Evolutionary conservation across 2,113 vertebrate genomes (phyloP).

Genomic region (Rhegmatorhina hoffmannsi): DNA sequence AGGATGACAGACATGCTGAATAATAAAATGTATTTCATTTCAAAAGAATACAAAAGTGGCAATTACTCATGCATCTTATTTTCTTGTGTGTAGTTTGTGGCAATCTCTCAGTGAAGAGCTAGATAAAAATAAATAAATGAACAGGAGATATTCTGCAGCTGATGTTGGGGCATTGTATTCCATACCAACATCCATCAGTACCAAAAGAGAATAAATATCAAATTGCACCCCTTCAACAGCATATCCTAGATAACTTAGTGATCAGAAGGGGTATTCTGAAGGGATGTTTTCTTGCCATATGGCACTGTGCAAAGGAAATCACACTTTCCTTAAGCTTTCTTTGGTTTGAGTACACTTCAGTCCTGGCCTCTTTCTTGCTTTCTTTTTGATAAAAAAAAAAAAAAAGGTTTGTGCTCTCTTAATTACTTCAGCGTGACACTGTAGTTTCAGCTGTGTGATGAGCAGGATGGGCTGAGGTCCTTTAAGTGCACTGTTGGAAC

Average conservation of each 20-base stretch:
- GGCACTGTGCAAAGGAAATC: neutral
- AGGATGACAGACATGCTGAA: slow-evolving; percentile 14
- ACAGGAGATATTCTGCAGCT: neutral
- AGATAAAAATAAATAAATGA: neutral
- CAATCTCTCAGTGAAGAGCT: neutral
- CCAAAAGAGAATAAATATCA: neutral
- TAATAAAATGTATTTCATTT: slow-evolving; percentile 19
- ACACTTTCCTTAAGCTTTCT: neutral
- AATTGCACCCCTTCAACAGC: neutral
- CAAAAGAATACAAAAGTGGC: slow-evolving; percentile 1
- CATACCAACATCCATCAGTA: neutral
- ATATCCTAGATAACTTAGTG: neutral
- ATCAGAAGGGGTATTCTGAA: neutral
- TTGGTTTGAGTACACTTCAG: neutral
- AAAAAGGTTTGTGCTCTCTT: neutral
- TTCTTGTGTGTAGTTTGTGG: neutral
- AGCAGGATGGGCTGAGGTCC: neutral
- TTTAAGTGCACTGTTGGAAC: rapidly evolving
- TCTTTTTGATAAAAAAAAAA: neutral
- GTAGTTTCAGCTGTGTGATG: rapidly evolving
- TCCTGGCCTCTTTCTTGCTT: neutral
- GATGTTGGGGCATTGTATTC: neutral
- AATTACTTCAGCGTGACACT: neutral
- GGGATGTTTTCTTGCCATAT: neutral
- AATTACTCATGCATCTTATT: neutral